Base-by-base conservation (phyloP, 1,140 invertebrate species). In the Drosophila kikkawai region DNA sequence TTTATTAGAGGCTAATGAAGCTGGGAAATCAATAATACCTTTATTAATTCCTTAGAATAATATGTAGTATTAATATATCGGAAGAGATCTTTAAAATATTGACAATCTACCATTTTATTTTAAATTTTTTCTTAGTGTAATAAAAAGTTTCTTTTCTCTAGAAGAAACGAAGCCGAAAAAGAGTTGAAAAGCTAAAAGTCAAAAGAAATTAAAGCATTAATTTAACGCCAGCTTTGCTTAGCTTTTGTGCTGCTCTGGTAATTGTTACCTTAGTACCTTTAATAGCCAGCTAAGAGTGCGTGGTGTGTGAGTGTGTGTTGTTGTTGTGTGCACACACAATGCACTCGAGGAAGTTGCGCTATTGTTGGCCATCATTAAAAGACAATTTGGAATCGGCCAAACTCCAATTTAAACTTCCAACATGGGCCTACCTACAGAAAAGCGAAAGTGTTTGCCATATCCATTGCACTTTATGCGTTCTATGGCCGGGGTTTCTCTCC, bases 131-230 rank as follows among this genome's bases (percentile, higher is more conserved):
- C 26, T 12, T n/a, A 47, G 65, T 66, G 66, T 69, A 53, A 42
- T 11, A 37, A 50, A 70, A 45, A 70, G 67, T 70, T 70, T 70
- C 67, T 42, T 70, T 70, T 70, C 32, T 42, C 37, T 67, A 65
- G 47, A 48, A 65, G 60, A 65, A 68, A 41, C 37, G 64, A 34
- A 51, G 50, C 36, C 19, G 39, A 41, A 77, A 60, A 60, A 44
- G 48, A 69, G 64, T 63, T 70, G 37, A 79, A 78, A 79, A 79
- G 77, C 56, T 61, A 64, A 80, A 79, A 80, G 63, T 47, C 56
- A 63, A 80, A 80, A 57, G 61, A 75, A 80, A 75, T 80, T 68
- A 74, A 80, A 79, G 61, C 77, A 65, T 79, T 80, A 76, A 77
- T 77, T 77, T 67, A 67, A 76, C 74, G 73, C 74, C 73, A 76